Evolutionary conservation across 2,888 invertebrate genomes (phyloP).

Genomic region (Tillus elongatus): DNA sequence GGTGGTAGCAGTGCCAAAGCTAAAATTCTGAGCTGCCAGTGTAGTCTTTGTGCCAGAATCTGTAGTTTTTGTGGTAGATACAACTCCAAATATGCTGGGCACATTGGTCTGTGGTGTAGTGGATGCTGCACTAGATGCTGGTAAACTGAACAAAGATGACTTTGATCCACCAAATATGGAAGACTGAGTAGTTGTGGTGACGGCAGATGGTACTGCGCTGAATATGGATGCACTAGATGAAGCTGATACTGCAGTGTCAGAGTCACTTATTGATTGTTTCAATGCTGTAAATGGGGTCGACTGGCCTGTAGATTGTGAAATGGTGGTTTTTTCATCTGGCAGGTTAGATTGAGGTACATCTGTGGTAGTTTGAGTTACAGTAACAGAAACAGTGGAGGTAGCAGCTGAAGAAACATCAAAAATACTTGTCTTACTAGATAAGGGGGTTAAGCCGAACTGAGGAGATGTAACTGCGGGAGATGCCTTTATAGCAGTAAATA

Average conservation of each 20-base stretch:
- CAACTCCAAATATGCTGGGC: constrained; percentile 13
- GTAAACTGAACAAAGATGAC: constrained; percentile 9
- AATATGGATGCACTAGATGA: constrained; percentile 8
- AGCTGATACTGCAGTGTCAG: constrained; percentile 4
- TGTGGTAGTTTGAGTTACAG: constrained; percentile 5
- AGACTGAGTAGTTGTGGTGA: constrained; percentile 7
- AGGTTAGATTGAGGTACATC: not conserved
- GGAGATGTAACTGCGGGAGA: no score
- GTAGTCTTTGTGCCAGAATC: no score
- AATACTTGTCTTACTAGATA: no score
- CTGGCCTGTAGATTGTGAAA: no score
- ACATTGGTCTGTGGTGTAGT: no score
- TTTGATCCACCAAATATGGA: constrained; percentile 15
- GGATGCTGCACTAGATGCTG: constrained; percentile 12
- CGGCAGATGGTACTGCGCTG: constrained; percentile 1
- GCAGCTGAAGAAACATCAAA: no score
- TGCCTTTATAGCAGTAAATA: no score
- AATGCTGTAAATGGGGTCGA: no score
- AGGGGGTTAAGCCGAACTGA: no score
- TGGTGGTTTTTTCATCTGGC: not conserved
- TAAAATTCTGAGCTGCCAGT: constrained; percentile 10
- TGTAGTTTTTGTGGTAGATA: constrained; percentile 6
- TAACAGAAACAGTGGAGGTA: constrained; percentile 6
- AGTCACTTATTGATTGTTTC: no score
- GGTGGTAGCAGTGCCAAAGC: constrained; percentile 12